phyloP scores from a whole-genome alignment of 2,888 invertebrate species.

The Leucophora obtusa region DNA sequence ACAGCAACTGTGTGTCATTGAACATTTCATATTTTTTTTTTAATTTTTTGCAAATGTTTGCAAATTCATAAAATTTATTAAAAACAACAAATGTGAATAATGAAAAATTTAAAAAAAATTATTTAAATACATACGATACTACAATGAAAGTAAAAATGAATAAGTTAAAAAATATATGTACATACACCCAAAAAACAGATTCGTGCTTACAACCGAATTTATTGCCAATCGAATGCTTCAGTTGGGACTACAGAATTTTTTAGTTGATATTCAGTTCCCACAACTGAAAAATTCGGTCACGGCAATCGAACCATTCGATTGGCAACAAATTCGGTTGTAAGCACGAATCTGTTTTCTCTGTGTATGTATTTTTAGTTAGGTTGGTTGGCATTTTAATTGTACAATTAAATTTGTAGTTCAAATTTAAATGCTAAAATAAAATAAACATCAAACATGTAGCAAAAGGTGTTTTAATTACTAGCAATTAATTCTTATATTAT shows the following conservation, averaged over 20 bases:
- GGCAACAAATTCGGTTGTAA: too few relatives aligned
- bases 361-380: too few relatives aligned
- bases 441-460: slow-evolving; percentile 28
- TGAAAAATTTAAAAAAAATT: slow-evolving; percentile 39
- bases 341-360: too few relatives aligned
- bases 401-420: slow-evolving; percentile 45
- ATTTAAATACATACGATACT: slow-evolving; percentile 37
- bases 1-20: slow-evolving; percentile 55
- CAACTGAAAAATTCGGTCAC: too few relatives aligned
- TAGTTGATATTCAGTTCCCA: too few relatives aligned
- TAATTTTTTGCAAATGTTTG: slow-evolving; percentile 51
- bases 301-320: too few relatives aligned
- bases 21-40: slow-evolving; percentile 37
- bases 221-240: too few relatives aligned
- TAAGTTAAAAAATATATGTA: slow-evolving; percentile 13
- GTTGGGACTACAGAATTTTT: too few relatives aligned
- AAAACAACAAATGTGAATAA: slow-evolving; percentile 19
- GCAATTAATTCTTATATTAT: slow-evolving; percentile 47
- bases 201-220: too few relatives aligned
- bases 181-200: too few relatives aligned
- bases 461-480: slow-evolving; percentile 53
- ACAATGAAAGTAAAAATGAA: slow-evolving; percentile 42
- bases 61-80: slow-evolving; percentile 40
- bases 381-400: slow-evolving; percentile 54
- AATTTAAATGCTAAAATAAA: slow-evolving; percentile 36